Evolutionary conservation across 2,888 invertebrate species (phyloP).

Genomic region (Leptarthrus brevirostris): DNA sequence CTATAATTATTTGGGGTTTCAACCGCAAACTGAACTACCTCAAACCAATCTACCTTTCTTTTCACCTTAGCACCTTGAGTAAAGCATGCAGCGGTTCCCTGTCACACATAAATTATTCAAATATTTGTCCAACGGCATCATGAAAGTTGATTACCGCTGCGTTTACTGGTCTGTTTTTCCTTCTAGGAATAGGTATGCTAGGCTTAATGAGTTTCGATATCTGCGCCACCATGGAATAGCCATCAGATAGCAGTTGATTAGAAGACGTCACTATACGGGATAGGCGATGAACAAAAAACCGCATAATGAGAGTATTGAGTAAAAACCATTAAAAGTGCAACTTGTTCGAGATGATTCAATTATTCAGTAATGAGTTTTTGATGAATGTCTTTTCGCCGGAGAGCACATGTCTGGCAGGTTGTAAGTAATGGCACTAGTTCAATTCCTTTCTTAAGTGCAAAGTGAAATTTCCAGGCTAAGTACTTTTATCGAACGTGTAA

Average conservation of each 20-base stretch:
- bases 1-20: slow-evolving; percentile 29
- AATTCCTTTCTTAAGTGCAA: too few relatives aligned
- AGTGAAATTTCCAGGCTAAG: too few relatives aligned
- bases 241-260: slow-evolving; percentile 10
- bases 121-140: slow-evolving; percentile 9
- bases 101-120: slow-evolving; percentile 45
- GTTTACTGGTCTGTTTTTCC: slow-evolving; percentile 11
- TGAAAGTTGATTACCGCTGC: not conserved
- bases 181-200: not conserved
- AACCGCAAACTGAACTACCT: slow-evolving; percentile 9
- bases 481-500: too few relatives aligned
- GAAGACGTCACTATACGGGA: slow-evolving; percentile 1
- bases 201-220: slow-evolving; percentile 16
- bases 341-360: slow-evolving; percentile 32
- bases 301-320: slow-evolving; percentile 23
- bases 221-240: not conserved
- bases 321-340: slow-evolving; percentile 27
- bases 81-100: not conserved
- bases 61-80: not conserved
- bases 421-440: not conserved
- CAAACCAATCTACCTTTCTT: not conserved
- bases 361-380: slow-evolving; percentile 45
- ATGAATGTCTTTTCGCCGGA: not conserved
- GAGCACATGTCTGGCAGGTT: slow-evolving; percentile 1
- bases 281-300: not conserved